Evolutionary conservation across 1,140 invertebrate genomes (phyloP).

Genomic region (Drosophila melanica): DNA sequence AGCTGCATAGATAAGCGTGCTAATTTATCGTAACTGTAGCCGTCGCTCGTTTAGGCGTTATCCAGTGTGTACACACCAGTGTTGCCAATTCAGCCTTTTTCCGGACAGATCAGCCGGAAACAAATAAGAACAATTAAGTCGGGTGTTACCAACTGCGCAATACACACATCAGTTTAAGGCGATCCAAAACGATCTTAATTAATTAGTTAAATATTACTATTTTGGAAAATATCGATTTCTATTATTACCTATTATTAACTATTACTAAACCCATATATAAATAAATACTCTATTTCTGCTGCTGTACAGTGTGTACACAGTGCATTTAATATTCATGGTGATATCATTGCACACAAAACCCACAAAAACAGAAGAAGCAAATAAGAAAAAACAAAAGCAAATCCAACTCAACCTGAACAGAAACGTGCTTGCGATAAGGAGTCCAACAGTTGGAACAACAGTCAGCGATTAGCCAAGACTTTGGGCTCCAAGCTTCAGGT

Average conservation of each 20-base stretch:
- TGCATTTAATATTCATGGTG: slow-evolving; percentile 28
- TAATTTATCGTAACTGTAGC: slow-evolving; percentile 71
- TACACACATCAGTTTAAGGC: too few species aligned
- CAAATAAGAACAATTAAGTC: too few species aligned
- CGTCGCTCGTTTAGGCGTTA: slow-evolving; percentile 11
- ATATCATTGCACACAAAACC: slow-evolving; percentile 37
- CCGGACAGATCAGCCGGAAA: too few species aligned
- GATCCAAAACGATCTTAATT: too few species aligned
- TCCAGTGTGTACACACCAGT: slow-evolving; percentile 12
- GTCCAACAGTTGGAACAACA: slow-evolving; percentile 9
- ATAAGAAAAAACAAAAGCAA: slow-evolving; percentile 12
- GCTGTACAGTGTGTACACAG: slow-evolving; percentile 5
- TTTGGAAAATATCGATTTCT: too few species aligned
- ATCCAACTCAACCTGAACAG: slow-evolving; percentile 42
- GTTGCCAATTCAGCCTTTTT: too few species aligned
- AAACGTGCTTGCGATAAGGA: slow-evolving; percentile 50
- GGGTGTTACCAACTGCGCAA: too few species aligned
- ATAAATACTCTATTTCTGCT: background rate
- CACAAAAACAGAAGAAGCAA: slow-evolving; percentile 15
- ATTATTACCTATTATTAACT: too few species aligned
- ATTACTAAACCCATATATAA: background rate
- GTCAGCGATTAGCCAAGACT: slow-evolving; percentile 23
- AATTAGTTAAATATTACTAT: too few species aligned
- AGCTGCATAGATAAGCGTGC: slow-evolving; percentile 71
- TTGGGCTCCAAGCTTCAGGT: slow-evolving; percentile 21